Conservation (phyloP, 2,113 vertebrate species). For the Physeter macrocephalus region DNA sequence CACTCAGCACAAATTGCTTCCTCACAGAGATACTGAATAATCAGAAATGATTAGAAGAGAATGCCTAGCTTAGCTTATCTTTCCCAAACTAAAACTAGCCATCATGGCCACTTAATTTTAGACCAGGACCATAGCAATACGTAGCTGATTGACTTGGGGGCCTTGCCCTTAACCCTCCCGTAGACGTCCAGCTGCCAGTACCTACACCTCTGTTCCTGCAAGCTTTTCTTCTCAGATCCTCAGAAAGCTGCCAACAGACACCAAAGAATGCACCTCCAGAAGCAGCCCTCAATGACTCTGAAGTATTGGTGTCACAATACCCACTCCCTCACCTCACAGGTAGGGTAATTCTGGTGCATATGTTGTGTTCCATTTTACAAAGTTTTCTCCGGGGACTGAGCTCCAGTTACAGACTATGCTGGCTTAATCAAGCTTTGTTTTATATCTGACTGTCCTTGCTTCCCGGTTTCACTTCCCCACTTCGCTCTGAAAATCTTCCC, state of each 20-base stretch:
- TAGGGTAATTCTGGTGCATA: background rate
- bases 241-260: background rate
- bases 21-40: background rate
- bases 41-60: background rate
- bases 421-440: background rate
- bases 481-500: background rate
- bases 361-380: background rate
- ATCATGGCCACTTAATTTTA: background rate
- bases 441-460: background rate
- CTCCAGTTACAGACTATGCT: background rate
- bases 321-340: background rate
- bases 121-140: accelerated
- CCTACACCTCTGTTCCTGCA: accelerated
- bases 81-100: background rate
- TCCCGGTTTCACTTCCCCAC: background rate
- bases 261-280: too few relatives aligned
- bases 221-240: background rate
- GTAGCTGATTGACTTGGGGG: accelerated
- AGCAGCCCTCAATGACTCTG: background rate
- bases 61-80: background rate
- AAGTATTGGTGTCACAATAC: background rate
- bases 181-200: accelerated
- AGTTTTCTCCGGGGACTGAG: background rate
- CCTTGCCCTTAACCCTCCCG: accelerated
- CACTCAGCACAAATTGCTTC: background rate